Percentiles rank a stretch among this genome's conserved stretches.
Evolutionary conservation across 2,113 vertebrate genomes (phyloP).

Genomic region (Phoxinus phoxinus): DNA sequence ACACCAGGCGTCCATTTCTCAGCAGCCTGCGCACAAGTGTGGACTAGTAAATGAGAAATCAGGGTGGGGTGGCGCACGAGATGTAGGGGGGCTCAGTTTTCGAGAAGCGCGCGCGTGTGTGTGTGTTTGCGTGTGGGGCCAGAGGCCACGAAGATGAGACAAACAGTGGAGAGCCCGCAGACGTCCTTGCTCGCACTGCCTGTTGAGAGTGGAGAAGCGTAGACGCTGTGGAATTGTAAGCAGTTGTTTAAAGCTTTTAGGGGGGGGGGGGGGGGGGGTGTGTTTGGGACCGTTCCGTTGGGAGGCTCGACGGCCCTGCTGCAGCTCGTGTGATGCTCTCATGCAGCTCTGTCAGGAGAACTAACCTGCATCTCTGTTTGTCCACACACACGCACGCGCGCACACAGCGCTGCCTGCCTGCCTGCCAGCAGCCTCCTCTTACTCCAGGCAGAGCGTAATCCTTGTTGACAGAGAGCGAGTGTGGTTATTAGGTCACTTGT

Average conservation of each 20-base stretch:
- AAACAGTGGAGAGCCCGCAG: slow-evolving; percentile 42
- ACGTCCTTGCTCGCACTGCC: slow-evolving; percentile 32
- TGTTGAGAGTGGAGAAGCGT: slow-evolving; percentile 31
- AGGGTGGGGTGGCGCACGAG: slow-evolving; percentile 59
- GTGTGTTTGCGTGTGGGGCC: slow-evolving; percentile 28
- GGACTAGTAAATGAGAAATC: slow-evolving; percentile 71
- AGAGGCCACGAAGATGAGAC: slow-evolving; percentile 67
- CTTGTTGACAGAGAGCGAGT: slow-evolving; percentile 78
- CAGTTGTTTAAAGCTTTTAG: slow-evolving; percentile 40
- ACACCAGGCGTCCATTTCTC: slow-evolving; percentile 73
- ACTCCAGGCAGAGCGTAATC: slow-evolving; percentile 72
- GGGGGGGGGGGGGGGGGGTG: slow-evolving; percentile 56
- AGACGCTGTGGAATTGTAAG: slow-evolving; percentile 42
- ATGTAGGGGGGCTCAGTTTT: slow-evolving; percentile 59
- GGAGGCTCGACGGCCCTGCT: slow-evolving; percentile 58
- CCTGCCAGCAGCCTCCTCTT: slow-evolving; percentile 67
- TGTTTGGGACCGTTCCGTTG: background rate
- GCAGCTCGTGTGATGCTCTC: slow-evolving; percentile 66
- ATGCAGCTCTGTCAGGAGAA: slow-evolving; percentile 66
- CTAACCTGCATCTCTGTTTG: slow-evolving; percentile 71
- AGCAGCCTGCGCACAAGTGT: slow-evolving; percentile 65
- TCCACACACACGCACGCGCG: slow-evolving; percentile 61
- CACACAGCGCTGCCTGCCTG: slow-evolving; percentile 55
- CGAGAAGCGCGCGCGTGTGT: background rate
- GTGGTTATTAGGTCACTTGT: slow-evolving; percentile 75